Conservation (phyloP, 2,888 invertebrate genomes). For the Protonemura montana region DNA sequence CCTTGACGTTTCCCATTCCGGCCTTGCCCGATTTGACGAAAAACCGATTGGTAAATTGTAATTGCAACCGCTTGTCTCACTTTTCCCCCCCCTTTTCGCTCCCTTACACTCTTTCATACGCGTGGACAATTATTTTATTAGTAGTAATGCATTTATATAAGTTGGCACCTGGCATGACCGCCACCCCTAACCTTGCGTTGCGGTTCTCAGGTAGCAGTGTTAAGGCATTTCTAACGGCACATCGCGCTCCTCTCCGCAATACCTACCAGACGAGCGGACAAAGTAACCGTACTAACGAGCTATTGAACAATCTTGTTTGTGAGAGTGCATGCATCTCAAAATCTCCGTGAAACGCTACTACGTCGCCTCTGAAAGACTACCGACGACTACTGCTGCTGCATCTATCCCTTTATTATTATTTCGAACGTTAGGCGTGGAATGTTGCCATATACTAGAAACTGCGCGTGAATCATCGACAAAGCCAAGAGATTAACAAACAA, state of each 20-base stretch:
- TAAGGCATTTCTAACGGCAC: constrained; percentile 20
- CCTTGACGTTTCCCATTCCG: not conserved
- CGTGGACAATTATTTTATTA: not conserved
- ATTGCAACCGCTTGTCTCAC: constrained; percentile 10
- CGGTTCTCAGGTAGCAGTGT: constrained; percentile 26
- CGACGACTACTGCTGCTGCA: constrained; percentile 1
- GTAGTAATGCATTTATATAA: constrained; percentile 14
- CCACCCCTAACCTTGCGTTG: not conserved
- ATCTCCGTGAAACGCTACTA: constrained; percentile 3
- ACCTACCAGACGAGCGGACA: not conserved
- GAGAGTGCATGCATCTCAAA: not conserved
- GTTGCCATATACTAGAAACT: constrained; percentile 47
- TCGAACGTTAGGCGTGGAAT: constrained; percentile 48
- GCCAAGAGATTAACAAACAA: constrained; percentile 12
- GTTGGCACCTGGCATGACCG: constrained; percentile 26
- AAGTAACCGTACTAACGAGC: not conserved
- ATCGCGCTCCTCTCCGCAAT: not conserved
- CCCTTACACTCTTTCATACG: not conserved
- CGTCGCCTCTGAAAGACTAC: not conserved
- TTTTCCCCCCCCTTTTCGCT: not conserved
- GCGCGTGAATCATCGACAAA: not conserved
- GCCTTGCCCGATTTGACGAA: not conserved
- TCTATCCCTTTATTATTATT: not conserved
- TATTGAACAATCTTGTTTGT: not conserved
- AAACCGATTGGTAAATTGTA: not conserved